Evolutionary conservation across 2,113 vertebrate species (phyloP), one percentile per base, ranked within the genome.

Genomic region (Sinocyclocheilus rhinocerous): DNA sequence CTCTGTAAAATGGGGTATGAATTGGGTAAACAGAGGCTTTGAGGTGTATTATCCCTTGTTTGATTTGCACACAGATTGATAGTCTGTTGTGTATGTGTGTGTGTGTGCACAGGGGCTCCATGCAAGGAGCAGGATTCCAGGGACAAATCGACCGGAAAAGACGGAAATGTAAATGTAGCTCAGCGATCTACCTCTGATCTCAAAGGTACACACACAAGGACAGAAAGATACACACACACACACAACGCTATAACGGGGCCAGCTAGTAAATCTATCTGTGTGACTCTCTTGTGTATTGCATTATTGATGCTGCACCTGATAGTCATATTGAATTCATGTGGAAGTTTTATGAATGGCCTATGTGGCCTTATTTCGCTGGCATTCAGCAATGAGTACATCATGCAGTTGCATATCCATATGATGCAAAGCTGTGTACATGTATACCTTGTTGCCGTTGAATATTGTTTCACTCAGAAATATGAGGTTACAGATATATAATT

Each of bases 11-110:
- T 78, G 39, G 69, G 55, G n/a, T 82, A 80, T 85, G 84, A 81
- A 88, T 76, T 81, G 84, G 65, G 83, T 90, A 88, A 88, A 90
- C 89, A 87, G 50, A 83, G 85, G 70, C 79, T 87, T 76, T 88
- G 78, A 85, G 85, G 89, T 78, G 85, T 85, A 83, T 90, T 90
- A 90, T 88, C 82, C 89, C 63, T 50, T 88, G 89, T 90, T 90
- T 90, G 89, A 90, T 90, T 90, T 88, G 84, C 87, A 86, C 87
- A 78, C 82, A 82, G 85, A 86, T 86, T 88, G 89, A 87, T 87
- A 86, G 85, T 75, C 50, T 20, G 33, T 63, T 84, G 48, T 81
- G 65, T 67, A 33, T 87, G 61, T 84, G 48, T 81, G 63, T 76
- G 67, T 87, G 45, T 48, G 61, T 63, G 61, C 33, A 69, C 42